Conservation (phyloP, 2,888 invertebrate genomes). For the Dorcus parallelipipedus region DNA sequence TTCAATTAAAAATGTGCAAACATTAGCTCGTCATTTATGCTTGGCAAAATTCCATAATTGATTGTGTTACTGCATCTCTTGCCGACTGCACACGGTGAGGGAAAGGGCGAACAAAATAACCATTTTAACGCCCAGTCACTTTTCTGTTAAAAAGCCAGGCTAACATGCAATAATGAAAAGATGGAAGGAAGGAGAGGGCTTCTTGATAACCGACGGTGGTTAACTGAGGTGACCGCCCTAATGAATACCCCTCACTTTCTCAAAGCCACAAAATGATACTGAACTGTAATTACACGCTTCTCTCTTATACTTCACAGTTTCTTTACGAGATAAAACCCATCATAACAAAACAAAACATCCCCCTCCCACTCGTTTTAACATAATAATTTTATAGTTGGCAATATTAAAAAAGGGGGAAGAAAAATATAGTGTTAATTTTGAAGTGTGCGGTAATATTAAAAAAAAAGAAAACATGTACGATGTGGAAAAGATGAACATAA, state of each 20-base stretch:
- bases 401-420: too few relatives aligned
- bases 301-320: slow-evolving; percentile 23
- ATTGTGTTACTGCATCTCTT: slow-evolving; percentile 34
- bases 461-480: too few relatives aligned
- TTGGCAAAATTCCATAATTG: slow-evolving; percentile 40
- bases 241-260: slow-evolving; percentile 27
- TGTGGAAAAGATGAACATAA: too few relatives aligned
- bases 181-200: slow-evolving; percentile 20
- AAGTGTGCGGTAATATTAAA: too few relatives aligned
- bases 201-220: slow-evolving; percentile 28
- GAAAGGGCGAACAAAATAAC: neutral
- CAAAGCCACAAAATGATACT: slow-evolving; percentile 28
- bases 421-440: too few relatives aligned
- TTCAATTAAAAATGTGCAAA: slow-evolving; percentile 47
- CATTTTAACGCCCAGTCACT: slow-evolving; percentile 11
- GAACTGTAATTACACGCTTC: slow-evolving; percentile 28
- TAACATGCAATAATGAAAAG: slow-evolving; percentile 27
- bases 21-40: slow-evolving; percentile 43
- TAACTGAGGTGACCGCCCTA: slow-evolving; percentile 27
- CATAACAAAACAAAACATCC: neutral
- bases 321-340: slow-evolving; percentile 8
- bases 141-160: slow-evolving; percentile 24
- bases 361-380: too few relatives aligned
- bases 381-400: too few relatives aligned
- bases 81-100: neutral